Evolutionary conservation across 2,113 vertebrate species (phyloP), one percentile per base, ranked within the genome.

Genomic region (Ivindomyrus marchei): DNA sequence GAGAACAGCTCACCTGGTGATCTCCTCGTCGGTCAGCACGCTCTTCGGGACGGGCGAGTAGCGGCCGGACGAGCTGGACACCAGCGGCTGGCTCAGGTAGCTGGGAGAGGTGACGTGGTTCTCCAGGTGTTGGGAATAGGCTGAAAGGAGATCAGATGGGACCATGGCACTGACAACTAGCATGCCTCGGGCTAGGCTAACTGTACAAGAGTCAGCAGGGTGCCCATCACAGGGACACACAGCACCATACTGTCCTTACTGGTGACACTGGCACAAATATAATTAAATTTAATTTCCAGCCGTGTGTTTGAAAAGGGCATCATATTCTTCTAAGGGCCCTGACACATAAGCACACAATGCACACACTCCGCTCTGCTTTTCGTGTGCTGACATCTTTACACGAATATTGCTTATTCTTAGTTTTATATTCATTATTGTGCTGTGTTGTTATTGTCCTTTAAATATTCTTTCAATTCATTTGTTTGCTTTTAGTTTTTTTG

Each of bases 41-140:
- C 95, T 93, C 95, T 97, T 97, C 45, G 98, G 96, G 94, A 98
- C 92, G 2, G 98, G 98, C 0, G 98, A 99, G 50, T 99, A 99
- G 91, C 93, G 95, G 90, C 96, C 95, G 90, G 97, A 95, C 0
- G 98, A 97, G 88, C 97, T 95, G 84, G 98, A 97, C 80, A 97
- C 96, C 88, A 97, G 90, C 17, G 97, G 93, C 91, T 98, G 97
- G 77, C 96, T 97, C 96, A 98, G 83, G 94, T 97, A 98, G 89
- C 95, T 94, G 86, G 97, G 93, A 17, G 97, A 95, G 90, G 94
- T 97, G 93, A 98, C 95, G 91, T 99, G 98, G 94, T 98, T 98
- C 93, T 99, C 98, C 90, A 97, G 93, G 92, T 98, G 97, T 36
- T 97, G 97, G 90, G 97, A 96, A 95, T 97, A 96, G 77, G 98